Evolutionary conservation across 2,113 vertebrate species (phyloP), one percentile per base, ranked within the genome.

Genomic region (Amia ocellicauda): DNA sequence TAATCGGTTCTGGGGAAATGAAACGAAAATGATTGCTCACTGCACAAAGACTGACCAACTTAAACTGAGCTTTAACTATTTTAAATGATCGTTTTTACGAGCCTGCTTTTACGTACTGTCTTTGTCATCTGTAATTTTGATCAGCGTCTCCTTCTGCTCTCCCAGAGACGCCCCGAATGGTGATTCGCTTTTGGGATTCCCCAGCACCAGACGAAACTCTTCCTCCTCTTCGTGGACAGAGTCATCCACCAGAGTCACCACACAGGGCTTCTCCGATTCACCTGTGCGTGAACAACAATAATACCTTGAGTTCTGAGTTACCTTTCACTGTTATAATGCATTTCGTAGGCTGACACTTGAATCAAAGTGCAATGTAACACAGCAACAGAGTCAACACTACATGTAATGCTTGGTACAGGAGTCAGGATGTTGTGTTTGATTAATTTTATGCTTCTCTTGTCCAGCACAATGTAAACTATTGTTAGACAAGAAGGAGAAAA

Each of bases 71-170:
- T n/a, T n/a, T n/a, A n/a, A n/a, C n/a, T n/a, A n/a, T n/a, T n/a
- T n/a, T n/a, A n/a, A n/a, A n/a, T n/a, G n/a, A n/a, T n/a, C n/a
- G n/a, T n/a, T n/a, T n/a, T n/a, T n/a, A n/a, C n/a, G n/a, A n/a
- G 5, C 31, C 31, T 36, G 11, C 31, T 36, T n/a, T 54, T 49
- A 85, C 91, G 19, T 77, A 93, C 91, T 91, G 80, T 93, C 91
- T 72, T 91, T 92, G 56, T 83, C 77, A 71, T 93, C 90, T 1
- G 89, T 91, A 70, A 91, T 75, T 42, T 84, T 91, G 74, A 92
- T 73, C 68, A 89, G 7, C 0, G 83, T 73, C 40, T 92, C 91
- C 71, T 92, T 91, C 78, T 84, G 88, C 49, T 91, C 88, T 41
- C 90, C 91, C 3, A 90, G 14, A 3, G 81, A 76, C 3, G 88